Percentiles rank a stretch among this genome's conserved stretches.
Conservation (phyloP, 2,888 invertebrate species). For the Erebia palarica region DNA sequence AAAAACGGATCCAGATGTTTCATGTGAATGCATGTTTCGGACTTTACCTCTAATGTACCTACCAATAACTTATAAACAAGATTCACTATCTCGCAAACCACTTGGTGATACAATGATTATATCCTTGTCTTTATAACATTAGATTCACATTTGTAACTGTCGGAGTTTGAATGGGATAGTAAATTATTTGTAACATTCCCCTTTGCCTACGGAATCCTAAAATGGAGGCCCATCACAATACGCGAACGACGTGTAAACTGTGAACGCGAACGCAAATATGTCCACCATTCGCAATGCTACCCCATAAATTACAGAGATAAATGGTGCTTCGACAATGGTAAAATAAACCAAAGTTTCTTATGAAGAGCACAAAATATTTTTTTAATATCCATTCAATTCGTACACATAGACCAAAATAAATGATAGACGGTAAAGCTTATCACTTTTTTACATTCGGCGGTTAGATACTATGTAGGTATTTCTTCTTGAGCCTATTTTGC, state of each 20-base stretch:
- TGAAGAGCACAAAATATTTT: slow-evolving; percentile 71
- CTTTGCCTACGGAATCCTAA: slow-evolving; percentile 22
- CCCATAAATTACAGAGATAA: slow-evolving; percentile 81
- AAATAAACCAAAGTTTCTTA: slow-evolving; percentile 76
- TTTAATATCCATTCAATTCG: slow-evolving; percentile 64
- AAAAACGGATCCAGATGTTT: too few relatives aligned
- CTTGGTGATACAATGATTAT: not conserved
- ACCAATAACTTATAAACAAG: too few relatives aligned
- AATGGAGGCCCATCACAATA: slow-evolving; percentile 53
- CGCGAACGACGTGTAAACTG: slow-evolving; percentile 47
- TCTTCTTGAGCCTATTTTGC: too few relatives aligned
- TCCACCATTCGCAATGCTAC: slow-evolving; percentile 71
- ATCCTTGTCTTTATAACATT: not conserved
- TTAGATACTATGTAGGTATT: too few relatives aligned
- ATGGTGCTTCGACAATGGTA: slow-evolving; percentile 77
- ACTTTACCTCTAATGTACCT: too few relatives aligned
- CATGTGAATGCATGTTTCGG: too few relatives aligned
- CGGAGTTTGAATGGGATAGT: slow-evolving; percentile 10
- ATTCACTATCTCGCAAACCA: not conserved
- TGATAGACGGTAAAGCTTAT: not conserved
- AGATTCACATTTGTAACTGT: slow-evolving; percentile 10
- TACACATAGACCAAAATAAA: not conserved
- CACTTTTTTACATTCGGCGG: not conserved
- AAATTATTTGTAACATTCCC: slow-evolving; percentile 16
- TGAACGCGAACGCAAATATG: slow-evolving; percentile 65